Conservation (phyloP, 2,888 invertebrate species). For the Calliphora vomitoria region DNA sequence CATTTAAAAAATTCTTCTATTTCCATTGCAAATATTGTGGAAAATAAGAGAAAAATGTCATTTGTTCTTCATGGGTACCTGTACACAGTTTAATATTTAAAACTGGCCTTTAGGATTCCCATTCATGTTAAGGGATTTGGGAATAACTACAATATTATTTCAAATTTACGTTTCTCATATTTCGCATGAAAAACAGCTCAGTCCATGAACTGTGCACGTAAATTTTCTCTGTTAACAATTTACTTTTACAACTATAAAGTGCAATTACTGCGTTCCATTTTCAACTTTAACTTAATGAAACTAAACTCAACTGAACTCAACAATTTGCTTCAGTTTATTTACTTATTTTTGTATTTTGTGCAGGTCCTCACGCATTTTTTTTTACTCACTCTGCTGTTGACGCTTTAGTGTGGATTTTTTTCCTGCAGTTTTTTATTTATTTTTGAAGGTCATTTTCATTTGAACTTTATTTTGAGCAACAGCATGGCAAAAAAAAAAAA, state of each 20-base stretch:
- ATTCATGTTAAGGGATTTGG: conserved; percentile 32
- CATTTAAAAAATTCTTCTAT: too few species aligned
- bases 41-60: neutral
- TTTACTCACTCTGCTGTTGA: conserved; percentile 18
- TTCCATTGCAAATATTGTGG: too few species aligned
- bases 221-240: neutral
- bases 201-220: neutral
- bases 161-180: neutral
- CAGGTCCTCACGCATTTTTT: conserved; percentile 57
- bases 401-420: neutral
- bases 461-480: conserved; percentile 56
- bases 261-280: conserved; percentile 23
- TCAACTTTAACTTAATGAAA: conserved; percentile 30
- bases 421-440: conserved; percentile 29
- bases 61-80: neutral
- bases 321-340: neutral
- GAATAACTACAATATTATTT: conserved; percentile 14
- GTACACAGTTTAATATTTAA: neutral
- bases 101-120: conserved; percentile 36
- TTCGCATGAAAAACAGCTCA: neutral
- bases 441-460: conserved; percentile 67
- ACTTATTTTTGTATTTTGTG: conserved; percentile 7
- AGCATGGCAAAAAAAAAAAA: conserved; percentile 25
- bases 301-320: conserved; percentile 6
- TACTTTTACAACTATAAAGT: conserved; percentile 30